Conservation (phyloP, 2,113 vertebrate genomes). For the Pelobates fuscus region DNA sequence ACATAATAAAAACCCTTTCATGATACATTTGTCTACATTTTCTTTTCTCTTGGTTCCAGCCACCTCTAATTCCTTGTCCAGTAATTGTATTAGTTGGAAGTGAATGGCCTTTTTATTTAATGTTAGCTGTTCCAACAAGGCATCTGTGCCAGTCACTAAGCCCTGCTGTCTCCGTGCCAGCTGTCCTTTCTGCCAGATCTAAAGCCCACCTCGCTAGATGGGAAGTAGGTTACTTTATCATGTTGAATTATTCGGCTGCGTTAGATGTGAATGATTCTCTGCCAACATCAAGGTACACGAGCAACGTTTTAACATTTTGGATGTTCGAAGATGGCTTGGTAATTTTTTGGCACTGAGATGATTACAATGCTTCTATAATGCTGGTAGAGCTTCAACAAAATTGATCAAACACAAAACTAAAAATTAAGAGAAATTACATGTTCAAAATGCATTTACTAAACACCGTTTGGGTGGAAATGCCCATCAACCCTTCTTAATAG, state of each 20-base stretch:
- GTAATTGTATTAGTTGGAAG: conserved; percentile 36
- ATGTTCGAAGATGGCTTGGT: conserved; percentile 1
- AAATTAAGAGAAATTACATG: background rate
- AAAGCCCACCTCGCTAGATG: conserved; percentile 16
- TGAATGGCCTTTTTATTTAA: conserved; percentile 40
- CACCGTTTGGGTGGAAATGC: background rate
- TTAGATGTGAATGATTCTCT: background rate
- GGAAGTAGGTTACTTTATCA: conserved; percentile 33
- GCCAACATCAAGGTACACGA: conserved; percentile 10
- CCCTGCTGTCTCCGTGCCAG: background rate
- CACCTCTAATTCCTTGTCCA: background rate
- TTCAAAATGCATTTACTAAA: background rate
- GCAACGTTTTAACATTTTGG: background rate
- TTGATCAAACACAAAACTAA: background rate
- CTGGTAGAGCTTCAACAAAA: background rate
- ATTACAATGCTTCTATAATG: too few relatives aligned
- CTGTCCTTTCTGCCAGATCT: conserved; percentile 14
- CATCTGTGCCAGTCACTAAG: conserved; percentile 26
- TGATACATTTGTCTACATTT: background rate
- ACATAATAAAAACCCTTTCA: conserved; percentile 1
- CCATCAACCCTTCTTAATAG: too few relatives aligned
- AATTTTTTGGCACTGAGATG: background rate
- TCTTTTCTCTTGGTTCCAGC: background rate
- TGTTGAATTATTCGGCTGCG: conserved; percentile 14
- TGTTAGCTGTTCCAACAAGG: conserved; percentile 15